Conservation (phyloP, 1,140 invertebrate species). For the Augochlora pura region DNA sequence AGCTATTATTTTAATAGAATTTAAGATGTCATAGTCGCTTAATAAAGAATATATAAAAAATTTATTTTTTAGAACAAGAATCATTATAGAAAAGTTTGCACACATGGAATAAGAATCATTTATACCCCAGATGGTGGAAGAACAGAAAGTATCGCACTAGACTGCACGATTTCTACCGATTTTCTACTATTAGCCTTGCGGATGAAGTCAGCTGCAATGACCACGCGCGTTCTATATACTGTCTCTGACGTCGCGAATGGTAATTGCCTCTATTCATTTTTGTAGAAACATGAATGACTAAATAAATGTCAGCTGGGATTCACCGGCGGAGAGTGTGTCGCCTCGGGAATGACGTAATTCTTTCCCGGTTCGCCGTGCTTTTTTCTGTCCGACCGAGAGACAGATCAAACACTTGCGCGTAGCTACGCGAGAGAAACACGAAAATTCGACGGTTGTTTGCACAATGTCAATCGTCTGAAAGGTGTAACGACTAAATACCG, state of each 20-base stretch:
- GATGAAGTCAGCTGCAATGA: conserved; percentile 6
- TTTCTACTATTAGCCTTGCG: too few species aligned
- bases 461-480: background rate
- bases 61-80: too few species aligned
- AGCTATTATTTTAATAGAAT: too few species aligned
- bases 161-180: conserved; percentile 5
- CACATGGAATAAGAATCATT: too few species aligned
- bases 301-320: background rate
- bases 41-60: too few species aligned
- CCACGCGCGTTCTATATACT: background rate
- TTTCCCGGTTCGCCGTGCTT: background rate
- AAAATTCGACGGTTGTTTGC: conserved; percentile 9
- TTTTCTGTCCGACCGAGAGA: too few species aligned
- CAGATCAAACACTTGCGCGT: conserved; percentile 1
- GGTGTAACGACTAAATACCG: conserved; percentile 7
- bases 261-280: conserved; percentile 32
- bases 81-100: too few species aligned
- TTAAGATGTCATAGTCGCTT: too few species aligned
- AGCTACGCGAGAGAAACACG: background rate
- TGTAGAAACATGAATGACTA: background rate
- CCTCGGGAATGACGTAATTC: conserved; percentile 6
- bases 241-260: background rate
- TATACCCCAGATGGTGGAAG: too few species aligned
- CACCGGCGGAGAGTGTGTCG: background rate
- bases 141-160: background rate